Percentiles rank a stretch among this genome's conserved stretches.
Evolutionary conservation across 2,797 vertebrate species (phyloP).

Genomic region (Danionella dracula): DNA sequence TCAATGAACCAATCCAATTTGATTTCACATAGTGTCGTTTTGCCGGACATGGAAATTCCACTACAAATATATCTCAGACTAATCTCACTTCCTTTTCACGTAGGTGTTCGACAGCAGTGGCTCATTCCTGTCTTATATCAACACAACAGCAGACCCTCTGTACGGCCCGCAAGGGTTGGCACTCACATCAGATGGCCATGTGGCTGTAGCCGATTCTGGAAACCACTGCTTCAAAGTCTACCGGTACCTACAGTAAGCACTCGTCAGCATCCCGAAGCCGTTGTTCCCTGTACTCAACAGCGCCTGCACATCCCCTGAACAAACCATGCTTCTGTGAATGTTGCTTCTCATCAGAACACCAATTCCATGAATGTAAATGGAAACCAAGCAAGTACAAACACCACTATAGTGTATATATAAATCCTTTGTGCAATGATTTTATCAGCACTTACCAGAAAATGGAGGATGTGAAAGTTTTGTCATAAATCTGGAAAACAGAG

Average conservation of each 20-base stretch:
- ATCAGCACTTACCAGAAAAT: too few relatives aligned
- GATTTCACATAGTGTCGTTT: too few relatives aligned
- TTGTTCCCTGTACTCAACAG: slow-evolving; percentile 53
- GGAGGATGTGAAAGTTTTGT: too few relatives aligned
- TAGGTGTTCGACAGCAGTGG: slow-evolving; percentile 94
- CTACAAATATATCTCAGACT: too few relatives aligned
- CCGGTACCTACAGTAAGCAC: slow-evolving; percentile 89
- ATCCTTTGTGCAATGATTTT: too few relatives aligned
- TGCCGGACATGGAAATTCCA: too few relatives aligned
- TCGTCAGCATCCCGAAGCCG: slow-evolving; percentile 51
- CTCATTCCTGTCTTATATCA: slow-evolving; percentile 97
- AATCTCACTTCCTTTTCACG: neutral
- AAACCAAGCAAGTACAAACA: slow-evolving; percentile 14
- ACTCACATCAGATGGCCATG: slow-evolving; percentile 91
- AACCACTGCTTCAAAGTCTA: slow-evolving; percentile 99
- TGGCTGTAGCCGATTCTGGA: slow-evolving; percentile 92
- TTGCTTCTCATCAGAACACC: neutral
- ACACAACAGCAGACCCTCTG: slow-evolving; percentile 90
- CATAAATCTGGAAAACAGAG: too few relatives aligned
- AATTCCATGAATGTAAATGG: slow-evolving; percentile 2
- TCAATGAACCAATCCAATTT: too few relatives aligned
- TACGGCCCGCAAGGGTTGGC: slow-evolving; percentile 93
- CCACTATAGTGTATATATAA: neutral
- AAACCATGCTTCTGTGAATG: neutral
- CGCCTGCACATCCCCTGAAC: slow-evolving; percentile 3